Evolutionary conservation across 2,888 invertebrate genomes (phyloP).

Genomic region (Dolomedes plantarius): DNA sequence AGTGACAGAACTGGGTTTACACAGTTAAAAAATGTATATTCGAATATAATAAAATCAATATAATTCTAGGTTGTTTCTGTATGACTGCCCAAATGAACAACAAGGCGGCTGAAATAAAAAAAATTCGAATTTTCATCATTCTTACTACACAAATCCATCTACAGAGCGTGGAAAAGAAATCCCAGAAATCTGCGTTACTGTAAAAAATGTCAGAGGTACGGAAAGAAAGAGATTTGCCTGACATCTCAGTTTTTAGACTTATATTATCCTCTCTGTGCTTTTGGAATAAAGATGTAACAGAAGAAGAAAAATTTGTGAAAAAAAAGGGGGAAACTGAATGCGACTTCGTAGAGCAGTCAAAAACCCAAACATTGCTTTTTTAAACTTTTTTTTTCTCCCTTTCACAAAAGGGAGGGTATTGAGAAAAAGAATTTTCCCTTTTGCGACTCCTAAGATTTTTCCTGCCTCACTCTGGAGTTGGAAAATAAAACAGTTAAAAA

Average conservation of each 20-base stretch:
- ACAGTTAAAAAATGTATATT: too few relatives aligned
- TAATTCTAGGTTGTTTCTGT: too few relatives aligned
- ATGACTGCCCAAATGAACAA: too few relatives aligned
- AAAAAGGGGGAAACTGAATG: background rate
- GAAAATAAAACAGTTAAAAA: background rate
- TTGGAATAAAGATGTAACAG: background rate
- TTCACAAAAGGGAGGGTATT: background rate
- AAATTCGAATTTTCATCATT: background rate
- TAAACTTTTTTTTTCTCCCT: background rate
- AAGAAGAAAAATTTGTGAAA: background rate
- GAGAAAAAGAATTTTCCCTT: background rate
- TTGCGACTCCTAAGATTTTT: background rate
- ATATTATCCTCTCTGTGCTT: conserved; percentile 5
- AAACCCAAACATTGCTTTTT: conserved; percentile 12
- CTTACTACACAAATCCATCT: background rate
- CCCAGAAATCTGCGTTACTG: background rate
- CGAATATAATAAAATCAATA: too few relatives aligned
- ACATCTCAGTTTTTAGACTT: background rate
- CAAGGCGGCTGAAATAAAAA: too few relatives aligned
- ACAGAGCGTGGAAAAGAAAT: background rate
- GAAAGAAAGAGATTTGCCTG: background rate
- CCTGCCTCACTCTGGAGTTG: background rate
- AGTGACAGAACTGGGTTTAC: too few relatives aligned
- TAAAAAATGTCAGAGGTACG: background rate
- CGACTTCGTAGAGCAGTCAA: background rate